Percentiles rank a stretch among this genome's conserved stretches.
Evolutionary conservation across 2,113 vertebrate species (phyloP).

Genomic region (Callospermophilus lateralis): DNA sequence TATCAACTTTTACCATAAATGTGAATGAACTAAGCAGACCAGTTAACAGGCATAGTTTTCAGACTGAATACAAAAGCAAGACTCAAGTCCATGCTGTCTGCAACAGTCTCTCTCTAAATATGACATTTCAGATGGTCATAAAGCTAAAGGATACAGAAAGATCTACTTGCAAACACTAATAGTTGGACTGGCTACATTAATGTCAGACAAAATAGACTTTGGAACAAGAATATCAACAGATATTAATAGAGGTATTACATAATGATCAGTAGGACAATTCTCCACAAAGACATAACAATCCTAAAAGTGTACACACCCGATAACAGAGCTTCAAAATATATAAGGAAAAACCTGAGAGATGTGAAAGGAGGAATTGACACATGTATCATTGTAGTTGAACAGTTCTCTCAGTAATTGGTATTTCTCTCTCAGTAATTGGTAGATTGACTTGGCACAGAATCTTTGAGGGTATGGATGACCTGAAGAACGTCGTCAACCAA

Average conservation of each 20-base stretch:
- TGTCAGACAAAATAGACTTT: background rate
- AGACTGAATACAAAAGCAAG: background rate
- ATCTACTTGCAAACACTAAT: background rate
- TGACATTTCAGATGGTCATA: background rate
- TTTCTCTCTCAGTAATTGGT: background rate
- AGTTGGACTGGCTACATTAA: background rate
- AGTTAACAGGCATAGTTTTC: background rate
- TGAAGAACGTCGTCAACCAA: background rate
- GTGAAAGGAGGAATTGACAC: background rate
- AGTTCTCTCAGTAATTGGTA: background rate
- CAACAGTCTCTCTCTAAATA: background rate
- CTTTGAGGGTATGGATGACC: background rate
- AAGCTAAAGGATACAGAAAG: background rate
- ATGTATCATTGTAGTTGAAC: background rate
- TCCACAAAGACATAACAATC: background rate
- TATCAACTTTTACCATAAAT: background rate
- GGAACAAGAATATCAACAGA: background rate
- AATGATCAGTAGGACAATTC: background rate
- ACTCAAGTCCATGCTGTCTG: background rate
- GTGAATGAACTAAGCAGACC: background rate
- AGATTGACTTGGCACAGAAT: background rate
- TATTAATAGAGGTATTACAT: background rate
- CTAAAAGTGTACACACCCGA: background rate
- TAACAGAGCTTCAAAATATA: background rate
- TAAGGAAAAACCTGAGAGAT: background rate